Percentiles rank a stretch among this genome's conserved stretches.
Conservation (phyloP, 2,797 vertebrate genomes). For the Takifugu ocellatus region DNA sequence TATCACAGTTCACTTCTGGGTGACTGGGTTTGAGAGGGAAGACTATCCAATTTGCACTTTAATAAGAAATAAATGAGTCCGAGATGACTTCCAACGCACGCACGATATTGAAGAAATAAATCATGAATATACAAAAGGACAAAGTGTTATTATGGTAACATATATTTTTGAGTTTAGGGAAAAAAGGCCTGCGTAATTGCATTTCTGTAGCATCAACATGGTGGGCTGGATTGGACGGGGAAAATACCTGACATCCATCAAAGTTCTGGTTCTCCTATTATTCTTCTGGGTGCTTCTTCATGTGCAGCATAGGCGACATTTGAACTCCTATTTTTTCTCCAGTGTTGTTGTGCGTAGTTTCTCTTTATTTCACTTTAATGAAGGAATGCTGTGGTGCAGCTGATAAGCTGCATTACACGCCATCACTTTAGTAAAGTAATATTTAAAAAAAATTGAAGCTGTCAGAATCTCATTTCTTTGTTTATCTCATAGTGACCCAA, state of each 20-base stretch:
- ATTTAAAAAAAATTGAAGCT: too few relatives aligned
- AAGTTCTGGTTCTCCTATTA: conserved; percentile 18
- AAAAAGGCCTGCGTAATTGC: conserved; percentile 16
- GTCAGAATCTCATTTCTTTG: too few relatives aligned
- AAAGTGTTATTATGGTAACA: conserved; percentile 1
- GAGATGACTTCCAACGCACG: conserved; percentile 27
- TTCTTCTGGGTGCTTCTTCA: conserved; percentile 12
- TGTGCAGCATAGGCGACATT: conserved; percentile 9
- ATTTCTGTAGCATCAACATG: conserved; percentile 22
- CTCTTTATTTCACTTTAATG: neutral
- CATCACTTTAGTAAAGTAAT: too few relatives aligned
- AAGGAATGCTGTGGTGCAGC: neutral
- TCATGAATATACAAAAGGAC: conserved; percentile 31
- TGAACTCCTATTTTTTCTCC: conserved; percentile 22
- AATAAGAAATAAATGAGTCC: conserved; percentile 51
- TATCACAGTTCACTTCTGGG: conserved; percentile 20
- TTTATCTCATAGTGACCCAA: too few relatives aligned
- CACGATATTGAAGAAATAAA: conserved; percentile 32
- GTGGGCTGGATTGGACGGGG: conserved; percentile 7
- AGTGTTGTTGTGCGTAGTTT: neutral
- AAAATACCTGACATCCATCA: conserved; percentile 23
- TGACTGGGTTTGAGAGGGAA: conserved; percentile 24
- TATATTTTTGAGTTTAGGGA: conserved; percentile 2
- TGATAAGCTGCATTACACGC: too few relatives aligned
- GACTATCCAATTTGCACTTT: conserved; percentile 48